These are phyloP conservation scores for Neodon shergylaensis DNA, from an alignment of 2,113 vertebrate species.

Conservation along the genomic window DNA sequence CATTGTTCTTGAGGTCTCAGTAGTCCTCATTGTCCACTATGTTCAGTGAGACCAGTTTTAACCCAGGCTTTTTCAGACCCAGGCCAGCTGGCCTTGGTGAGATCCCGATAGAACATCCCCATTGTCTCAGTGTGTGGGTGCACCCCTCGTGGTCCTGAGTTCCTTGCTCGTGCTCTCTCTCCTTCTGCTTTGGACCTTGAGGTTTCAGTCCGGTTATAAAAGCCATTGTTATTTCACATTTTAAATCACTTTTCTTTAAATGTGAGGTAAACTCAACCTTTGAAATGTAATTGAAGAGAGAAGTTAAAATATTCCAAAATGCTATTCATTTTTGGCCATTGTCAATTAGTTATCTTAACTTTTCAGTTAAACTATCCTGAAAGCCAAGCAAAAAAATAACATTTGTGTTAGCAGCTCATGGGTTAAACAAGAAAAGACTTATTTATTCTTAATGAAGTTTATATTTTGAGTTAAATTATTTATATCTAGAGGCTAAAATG, in stretches of 20 bases:
- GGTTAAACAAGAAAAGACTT: conserved; percentile 15
- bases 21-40: too few relatives aligned
- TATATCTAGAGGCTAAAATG: neutral
- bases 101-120: too few relatives aligned
- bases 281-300: neutral
- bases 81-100: too few relatives aligned
- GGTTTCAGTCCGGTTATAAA: too few relatives aligned
- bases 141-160: too few relatives aligned
- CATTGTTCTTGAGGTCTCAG: too few relatives aligned
- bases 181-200: too few relatives aligned
- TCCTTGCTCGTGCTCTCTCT: too few relatives aligned
- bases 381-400: neutral
- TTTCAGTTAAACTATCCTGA: conserved; percentile 6
- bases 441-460: neutral
- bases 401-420: neutral
- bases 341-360: conserved; percentile 38
- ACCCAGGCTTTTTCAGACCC: too few relatives aligned
- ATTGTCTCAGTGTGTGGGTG: too few relatives aligned
- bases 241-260: conserved; percentile 48
- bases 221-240: conserved; percentile 22
- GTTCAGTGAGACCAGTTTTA: too few relatives aligned
- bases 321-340: conserved; percentile 7
- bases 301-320: conserved; percentile 16
- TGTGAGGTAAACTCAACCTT: neutral
- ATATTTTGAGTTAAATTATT: conserved; percentile 13